phyloP scores from a whole-genome alignment of 2,113 vertebrate genomes.

The Nycticebus coucang region DNA sequence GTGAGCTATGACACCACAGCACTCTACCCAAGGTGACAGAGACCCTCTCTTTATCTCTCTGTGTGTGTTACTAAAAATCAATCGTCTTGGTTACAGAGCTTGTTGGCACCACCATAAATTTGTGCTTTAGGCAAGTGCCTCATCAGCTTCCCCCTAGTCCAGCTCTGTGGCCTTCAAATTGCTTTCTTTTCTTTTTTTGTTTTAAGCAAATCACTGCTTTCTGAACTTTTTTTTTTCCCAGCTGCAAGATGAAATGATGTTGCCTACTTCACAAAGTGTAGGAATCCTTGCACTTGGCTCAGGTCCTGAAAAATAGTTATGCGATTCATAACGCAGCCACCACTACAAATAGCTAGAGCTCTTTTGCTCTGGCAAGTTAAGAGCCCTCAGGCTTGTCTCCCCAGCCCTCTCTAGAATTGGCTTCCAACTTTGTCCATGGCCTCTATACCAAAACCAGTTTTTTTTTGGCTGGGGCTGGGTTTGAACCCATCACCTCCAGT shows the following conservation, averaged over 20 bases:
- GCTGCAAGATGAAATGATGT: neutral
- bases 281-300: fast-evolving
- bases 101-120: neutral
- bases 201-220: neutral
- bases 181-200: neutral
- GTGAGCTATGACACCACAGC: too few relatives aligned
- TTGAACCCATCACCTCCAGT: too few relatives aligned
- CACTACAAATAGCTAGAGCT: fast-evolving
- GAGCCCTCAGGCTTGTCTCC: neutral
- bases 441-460: neutral
- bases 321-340: fast-evolving
- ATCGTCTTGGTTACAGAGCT: neutral
- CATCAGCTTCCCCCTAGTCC: neutral
- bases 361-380: neutral
- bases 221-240: neutral
- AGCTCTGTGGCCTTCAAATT: neutral
- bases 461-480: neutral
- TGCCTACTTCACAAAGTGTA: fast-evolving
- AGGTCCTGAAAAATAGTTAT: neutral
- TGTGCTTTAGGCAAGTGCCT: neutral
- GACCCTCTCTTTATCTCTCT: too few relatives aligned
- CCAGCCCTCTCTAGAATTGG: neutral
- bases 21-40: too few relatives aligned
- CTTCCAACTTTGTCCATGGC: neutral
- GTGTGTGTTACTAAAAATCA: neutral